Percentiles rank a stretch among this genome's conserved stretches.
Conservation (phyloP, 35 echinoderm and acorn worm species). For the Nesometra sesokonis region DNA sequence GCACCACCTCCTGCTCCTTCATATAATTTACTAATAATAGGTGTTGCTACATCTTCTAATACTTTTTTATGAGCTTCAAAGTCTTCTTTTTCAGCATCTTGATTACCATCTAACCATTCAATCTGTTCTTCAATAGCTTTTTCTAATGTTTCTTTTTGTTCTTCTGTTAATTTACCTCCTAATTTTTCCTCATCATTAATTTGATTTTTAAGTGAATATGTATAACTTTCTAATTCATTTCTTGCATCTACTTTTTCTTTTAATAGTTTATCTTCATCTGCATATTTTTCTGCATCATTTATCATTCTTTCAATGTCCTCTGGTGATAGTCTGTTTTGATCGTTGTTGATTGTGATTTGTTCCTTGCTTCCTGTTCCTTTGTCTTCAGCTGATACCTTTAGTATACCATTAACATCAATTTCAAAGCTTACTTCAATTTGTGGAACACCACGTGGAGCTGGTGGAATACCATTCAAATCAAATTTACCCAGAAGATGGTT, state of each 20-base stretch:
- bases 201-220: constrained; percentile 95
- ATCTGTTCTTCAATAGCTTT: constrained; percentile 82
- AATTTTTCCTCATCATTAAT: constrained; percentile 90
- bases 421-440: constrained; percentile 96
- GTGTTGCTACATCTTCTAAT: constrained; percentile 76
- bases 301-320: constrained; percentile 98
- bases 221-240: constrained; percentile 88
- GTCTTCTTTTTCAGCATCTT: constrained; percentile 91
- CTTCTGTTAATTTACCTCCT: constrained; percentile 81
- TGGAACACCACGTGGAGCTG: constrained; percentile 89
- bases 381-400: constrained; percentile 90
- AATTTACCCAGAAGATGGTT: constrained; percentile 98
- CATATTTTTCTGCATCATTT: constrained; percentile 81
- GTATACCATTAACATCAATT: constrained; percentile 95
- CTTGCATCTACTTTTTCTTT: constrained; percentile 79
- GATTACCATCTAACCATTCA: constrained; percentile 90
- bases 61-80: constrained; percentile 93
- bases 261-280: constrained; percentile 70
- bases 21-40: constrained; percentile 94
- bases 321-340: constrained; percentile 91
- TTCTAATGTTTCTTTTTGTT: constrained; percentile 78
- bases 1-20: constrained; percentile 60
- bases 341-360: constrained; percentile 97
- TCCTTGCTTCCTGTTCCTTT: constrained; percentile 99
- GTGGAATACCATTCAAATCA: constrained; percentile 92